A percentile compares a stretch with the other conserved stretches of the same genome.
Evolutionary conservation across 2,797 vertebrate genomes (phyloP).

Genomic region (Spinibarbus caldwelli): DNA sequence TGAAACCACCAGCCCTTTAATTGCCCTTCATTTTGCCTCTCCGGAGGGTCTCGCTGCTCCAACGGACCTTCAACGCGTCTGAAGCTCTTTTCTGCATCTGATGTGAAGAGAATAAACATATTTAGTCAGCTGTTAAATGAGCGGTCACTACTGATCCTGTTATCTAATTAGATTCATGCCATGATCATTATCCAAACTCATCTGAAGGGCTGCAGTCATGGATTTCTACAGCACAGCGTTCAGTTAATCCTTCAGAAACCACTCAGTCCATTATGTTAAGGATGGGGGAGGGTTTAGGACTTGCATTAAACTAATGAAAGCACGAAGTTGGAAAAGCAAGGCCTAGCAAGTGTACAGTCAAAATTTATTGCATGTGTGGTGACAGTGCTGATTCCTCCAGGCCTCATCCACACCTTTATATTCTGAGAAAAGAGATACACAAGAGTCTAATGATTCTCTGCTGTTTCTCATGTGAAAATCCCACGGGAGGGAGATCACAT

Average conservation of each 20-base stretch:
- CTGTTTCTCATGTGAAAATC: conserved; percentile 11
- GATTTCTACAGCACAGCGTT: background rate
- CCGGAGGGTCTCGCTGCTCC: background rate
- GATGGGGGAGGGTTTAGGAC: conserved; percentile 5
- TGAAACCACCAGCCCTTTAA: background rate
- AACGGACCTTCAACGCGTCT: background rate
- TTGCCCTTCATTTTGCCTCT: background rate
- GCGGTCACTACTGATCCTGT: conserved; percentile 14
- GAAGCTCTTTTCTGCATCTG: background rate
- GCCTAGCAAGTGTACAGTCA: background rate
- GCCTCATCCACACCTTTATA: background rate
- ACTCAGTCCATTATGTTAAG: background rate
- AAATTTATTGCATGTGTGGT: background rate
- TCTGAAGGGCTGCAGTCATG: background rate
- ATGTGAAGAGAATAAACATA: background rate
- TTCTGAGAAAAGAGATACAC: conserved; percentile 2
- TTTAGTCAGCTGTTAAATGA: conserved; percentile 30
- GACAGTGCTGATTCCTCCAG: background rate
- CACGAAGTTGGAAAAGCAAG: background rate
- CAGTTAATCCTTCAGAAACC: background rate
- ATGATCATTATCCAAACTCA: conserved; percentile 10
- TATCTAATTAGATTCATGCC: conserved; percentile 13
- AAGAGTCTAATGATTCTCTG: background rate
- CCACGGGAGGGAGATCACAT: background rate
- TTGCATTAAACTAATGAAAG: conserved; percentile 16